A percentile compares a stretch with the other conserved stretches of the same genome.
Evolutionary conservation across 2,113 vertebrate genomes (phyloP).

Genomic region (Meriones unguiculatus): DNA sequence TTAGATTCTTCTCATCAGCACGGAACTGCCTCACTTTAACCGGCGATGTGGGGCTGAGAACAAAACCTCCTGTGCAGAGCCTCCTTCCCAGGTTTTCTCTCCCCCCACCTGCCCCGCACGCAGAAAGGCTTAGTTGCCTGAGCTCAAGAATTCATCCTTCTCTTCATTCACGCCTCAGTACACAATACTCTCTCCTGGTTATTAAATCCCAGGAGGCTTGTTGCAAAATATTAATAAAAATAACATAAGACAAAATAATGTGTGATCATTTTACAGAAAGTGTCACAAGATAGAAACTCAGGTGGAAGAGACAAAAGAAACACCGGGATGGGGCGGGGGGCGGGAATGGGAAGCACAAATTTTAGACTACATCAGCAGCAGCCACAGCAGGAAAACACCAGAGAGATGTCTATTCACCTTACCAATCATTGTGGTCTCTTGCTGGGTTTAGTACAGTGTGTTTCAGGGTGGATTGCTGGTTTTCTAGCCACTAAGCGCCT

Average conservation of each 20-base stretch:
- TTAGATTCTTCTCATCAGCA: neutral
- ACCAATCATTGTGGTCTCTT: conserved; percentile 85
- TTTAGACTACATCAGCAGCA: conserved; percentile 51
- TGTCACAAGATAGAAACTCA: conserved; percentile 61
- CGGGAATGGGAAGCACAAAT: conserved; percentile 54
- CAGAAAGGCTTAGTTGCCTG: conserved; percentile 8
- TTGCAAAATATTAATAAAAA: conserved; percentile 37
- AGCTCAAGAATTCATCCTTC: conserved; percentile 37
- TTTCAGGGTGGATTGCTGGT: conserved; percentile 77
- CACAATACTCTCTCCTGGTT: conserved; percentile 59
- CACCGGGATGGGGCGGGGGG: neutral
- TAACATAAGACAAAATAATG: conserved; percentile 3
- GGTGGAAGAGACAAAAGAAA: neutral
- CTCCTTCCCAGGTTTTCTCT: neutral
- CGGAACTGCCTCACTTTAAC: neutral
- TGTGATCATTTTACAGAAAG: conserved; percentile 55
- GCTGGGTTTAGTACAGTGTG: conserved; percentile 78
- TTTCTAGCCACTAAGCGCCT: conserved; percentile 78
- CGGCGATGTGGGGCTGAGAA: neutral
- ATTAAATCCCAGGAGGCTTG: conserved; percentile 60
- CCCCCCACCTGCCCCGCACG: neutral
- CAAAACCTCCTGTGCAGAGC: neutral
- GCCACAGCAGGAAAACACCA: conserved; percentile 42
- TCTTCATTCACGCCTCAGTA: conserved; percentile 33
- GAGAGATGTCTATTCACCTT: conserved; percentile 82